Evolutionary conservation across 37 sponge, comb jelly and placozoan species (phyloP), one percentile per base, ranked within the genome.

Genomic region (Geodia barretti): DNA sequence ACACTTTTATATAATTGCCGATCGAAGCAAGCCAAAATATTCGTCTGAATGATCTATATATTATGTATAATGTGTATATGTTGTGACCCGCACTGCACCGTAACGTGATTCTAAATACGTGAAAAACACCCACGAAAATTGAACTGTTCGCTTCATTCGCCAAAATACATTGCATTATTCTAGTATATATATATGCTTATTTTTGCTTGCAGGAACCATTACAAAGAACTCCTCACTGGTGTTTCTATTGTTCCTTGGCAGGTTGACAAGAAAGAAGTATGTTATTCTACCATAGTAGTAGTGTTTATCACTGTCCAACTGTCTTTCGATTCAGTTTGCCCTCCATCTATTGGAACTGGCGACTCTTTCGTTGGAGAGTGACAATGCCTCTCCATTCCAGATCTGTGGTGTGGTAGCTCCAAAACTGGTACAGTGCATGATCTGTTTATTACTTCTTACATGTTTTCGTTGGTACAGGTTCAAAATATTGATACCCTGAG

Each of bases 341-440:
- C 35, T 84, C 30, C 64, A 65, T 41, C 34, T 83, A 38, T 72
- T 92, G 40, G 63, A 86, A n/a, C 72, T 92, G 4, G 30, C 80
- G 25, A 79, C 66, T 30, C 61, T 82, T 17, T 80, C 84, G 33
- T 21, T 83, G 29, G 66, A 69, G 20, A 83, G 79, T 36, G 72
- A 73, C 32, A 67, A 72, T 4, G 32, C 76, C 68, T 62, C 81
- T n/a, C 88, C 92, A 28, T 92, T 92, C 54, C 78, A 92, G n/a
- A 29, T 92, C 24, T 84, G 83, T 30, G 88, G 81, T 0, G 79
- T 92, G 26, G 77, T 92, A 0, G 66, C 84, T 0, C 92, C 92
- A 1, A 92, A 92, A 87, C 65, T 92, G 68, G 92, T 85, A 61
- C 47, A n/a, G n/a, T n/a, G n/a, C n/a, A n/a, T n/a, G n/a, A 5